Evolutionary conservation across 2,888 invertebrate genomes (phyloP).

Genomic region (Sepioteuthis lessoniana): DNA sequence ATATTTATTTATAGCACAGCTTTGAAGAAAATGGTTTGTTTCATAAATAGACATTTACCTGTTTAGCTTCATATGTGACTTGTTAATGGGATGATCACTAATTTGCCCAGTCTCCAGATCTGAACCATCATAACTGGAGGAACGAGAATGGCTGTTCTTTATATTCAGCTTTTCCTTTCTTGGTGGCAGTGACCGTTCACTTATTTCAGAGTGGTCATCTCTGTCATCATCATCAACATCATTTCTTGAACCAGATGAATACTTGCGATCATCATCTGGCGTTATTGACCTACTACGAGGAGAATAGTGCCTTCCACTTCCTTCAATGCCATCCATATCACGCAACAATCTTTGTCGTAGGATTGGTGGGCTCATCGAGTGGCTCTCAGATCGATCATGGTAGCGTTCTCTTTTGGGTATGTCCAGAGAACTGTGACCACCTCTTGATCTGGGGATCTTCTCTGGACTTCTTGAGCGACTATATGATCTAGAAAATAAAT

Average conservation of each 20-base stretch:
- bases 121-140: conserved; percentile 39
- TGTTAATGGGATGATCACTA: conserved; percentile 39
- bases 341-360: conserved; percentile 25
- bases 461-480: conserved; percentile 43
- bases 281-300: conserved; percentile 14
- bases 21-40: no score
- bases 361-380: conserved; percentile 25
- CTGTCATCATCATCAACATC: neutral
- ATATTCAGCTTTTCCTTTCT: conserved; percentile 37
- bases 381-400: conserved; percentile 15
- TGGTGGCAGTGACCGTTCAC: neutral
- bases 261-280: conserved; percentile 39
- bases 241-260: conserved; percentile 41
- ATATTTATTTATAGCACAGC: no score
- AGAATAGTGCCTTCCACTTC: neutral
- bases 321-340: conserved; percentile 39
- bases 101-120: conserved; percentile 40
- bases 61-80: conserved; percentile 40
- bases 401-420: neutral
- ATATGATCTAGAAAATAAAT: neutral
- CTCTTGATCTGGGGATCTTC: conserved; percentile 35
- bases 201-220: conserved; percentile 36
- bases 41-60: neutral
- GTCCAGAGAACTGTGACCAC: conserved; percentile 40
- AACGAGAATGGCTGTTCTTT: conserved; percentile 39